Conservation (phyloP, 2,113 vertebrate species). For the Centropus bengalensis region DNA sequence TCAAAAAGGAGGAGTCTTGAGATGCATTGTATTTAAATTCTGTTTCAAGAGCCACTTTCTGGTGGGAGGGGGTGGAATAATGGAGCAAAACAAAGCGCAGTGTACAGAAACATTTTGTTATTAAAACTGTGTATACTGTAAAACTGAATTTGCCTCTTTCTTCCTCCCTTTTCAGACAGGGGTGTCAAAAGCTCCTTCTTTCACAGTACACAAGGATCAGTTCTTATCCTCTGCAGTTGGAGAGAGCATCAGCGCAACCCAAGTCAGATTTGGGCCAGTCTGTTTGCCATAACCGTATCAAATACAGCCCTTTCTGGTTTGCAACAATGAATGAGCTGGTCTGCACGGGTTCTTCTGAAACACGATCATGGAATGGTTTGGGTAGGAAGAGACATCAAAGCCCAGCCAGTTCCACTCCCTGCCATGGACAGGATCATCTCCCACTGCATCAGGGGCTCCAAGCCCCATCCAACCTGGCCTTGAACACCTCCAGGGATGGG, state of each 20-base stretch:
- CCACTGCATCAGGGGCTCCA: no score
- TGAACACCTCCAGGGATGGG: no score
- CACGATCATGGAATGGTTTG: no score
- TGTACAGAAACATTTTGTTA: conserved; percentile 81
- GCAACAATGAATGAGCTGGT: background rate
- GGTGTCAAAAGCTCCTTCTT: background rate
- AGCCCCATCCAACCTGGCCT: no score
- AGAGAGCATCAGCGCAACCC: background rate
- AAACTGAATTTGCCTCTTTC: conserved; percentile 72
- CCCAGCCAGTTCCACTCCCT: no score
- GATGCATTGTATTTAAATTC: conserved; percentile 52
- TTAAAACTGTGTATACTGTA: conserved; percentile 82
- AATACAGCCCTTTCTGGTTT: background rate
- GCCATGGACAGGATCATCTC: no score
- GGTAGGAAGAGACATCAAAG: no score
- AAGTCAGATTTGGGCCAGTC: background rate
- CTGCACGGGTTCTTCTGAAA: background rate
- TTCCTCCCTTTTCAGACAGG: conserved; percentile 43
- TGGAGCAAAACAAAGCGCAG: conserved; percentile 69
- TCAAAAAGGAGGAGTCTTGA: conserved; percentile 28
- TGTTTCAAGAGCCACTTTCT: conserved; percentile 68
- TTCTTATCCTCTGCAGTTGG: background rate
- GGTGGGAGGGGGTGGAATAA: conserved; percentile 59
- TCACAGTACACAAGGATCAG: background rate
- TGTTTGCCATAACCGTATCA: background rate